Base-by-base conservation (phyloP, 2,113 vertebrate species). In the Tapirus terrestris region DNA sequence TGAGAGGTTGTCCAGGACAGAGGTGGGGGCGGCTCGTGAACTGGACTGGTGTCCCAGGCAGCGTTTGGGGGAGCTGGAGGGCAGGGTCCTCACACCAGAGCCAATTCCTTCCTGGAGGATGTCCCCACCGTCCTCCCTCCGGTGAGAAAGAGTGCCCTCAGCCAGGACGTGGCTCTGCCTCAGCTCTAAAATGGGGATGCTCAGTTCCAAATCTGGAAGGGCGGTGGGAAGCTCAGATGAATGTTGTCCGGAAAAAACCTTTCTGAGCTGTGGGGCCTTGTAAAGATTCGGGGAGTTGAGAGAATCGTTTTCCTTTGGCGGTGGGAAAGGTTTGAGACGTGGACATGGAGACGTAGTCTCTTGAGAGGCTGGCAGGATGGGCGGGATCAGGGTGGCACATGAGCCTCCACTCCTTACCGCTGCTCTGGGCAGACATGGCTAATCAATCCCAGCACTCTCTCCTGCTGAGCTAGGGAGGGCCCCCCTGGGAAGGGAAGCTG, bases 361-460 rank as follows among this genome's bases (percentile, higher is more conserved):
- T 68, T 58, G 9, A 0, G 21, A 27, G 89, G 67, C 16, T 43
- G 87, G 73, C 18, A 36, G 94, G 45, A 27, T 11, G 43, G 39
- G 18, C 4, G 2, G 75, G 77, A 43, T 56, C 56, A 89, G n/a
- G 3, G 21, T 2, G 14, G 67, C 63, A 10, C 4, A 2, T 0
- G 2, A 36, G 1, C n/a, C 70, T 29, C 3, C 4, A 2, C 27
- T 33, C 0, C 85, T 31, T 0, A 36, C 18, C 8, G 23, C 39
- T 0, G 61, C 81, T 51, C 77, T 10, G 48, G 58, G 91, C 91
- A 96, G 95, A 84, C 81, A 7, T 81, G 76, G 39, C 91, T 43
- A 89, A 90, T 97, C 93, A 16, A 67, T 79, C 68, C 91, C 80
- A 48, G 88, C 39, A 56, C 91, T 58, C 60, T 48, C 56, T 80